Conservation (phyloP, 2,888 invertebrate genomes). For the Phalera bucephala region DNA sequence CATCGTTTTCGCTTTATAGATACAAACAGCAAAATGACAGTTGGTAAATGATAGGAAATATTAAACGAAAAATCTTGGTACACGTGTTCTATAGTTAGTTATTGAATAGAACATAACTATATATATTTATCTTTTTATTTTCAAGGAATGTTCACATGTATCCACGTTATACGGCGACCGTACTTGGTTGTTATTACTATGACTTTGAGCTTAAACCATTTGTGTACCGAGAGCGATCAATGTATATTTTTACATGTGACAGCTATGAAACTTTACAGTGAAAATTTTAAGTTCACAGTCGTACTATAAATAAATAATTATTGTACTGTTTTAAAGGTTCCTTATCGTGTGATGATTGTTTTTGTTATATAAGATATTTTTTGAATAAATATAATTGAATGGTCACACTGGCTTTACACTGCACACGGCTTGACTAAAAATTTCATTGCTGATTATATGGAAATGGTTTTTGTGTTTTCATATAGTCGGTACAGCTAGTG, state of each 20-base stretch:
- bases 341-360: slow-evolving; percentile 75
- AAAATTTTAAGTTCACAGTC: slow-evolving; percentile 42
- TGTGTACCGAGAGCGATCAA: too few species aligned
- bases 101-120: slow-evolving; percentile 46
- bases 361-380: slow-evolving; percentile 63
- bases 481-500: slow-evolving; percentile 48
- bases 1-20: slow-evolving; percentile 54
- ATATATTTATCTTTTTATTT: slow-evolving; percentile 58
- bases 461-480: slow-evolving; percentile 22
- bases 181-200: slow-evolving; percentile 38
- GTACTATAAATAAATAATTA: slow-evolving; percentile 50
- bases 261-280: too few species aligned
- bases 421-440: slow-evolving; percentile 47
- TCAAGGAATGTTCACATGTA: slow-evolving; percentile 73
- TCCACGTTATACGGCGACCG: slow-evolving; percentile 46
- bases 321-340: slow-evolving; percentile 69
- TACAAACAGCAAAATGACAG: slow-evolving; percentile 68
- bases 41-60: slow-evolving; percentile 37
- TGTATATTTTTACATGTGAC: too few species aligned
- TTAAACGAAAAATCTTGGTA: slow-evolving; percentile 59
- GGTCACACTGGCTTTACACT: slow-evolving; percentile 52
- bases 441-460: slow-evolving; percentile 35
- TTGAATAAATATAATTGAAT: slow-evolving; percentile 40
- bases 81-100: slow-evolving; percentile 43
- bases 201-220: slow-evolving; percentile 42